A percentile compares a stretch with the other conserved stretches of the same genome.
Conservation (phyloP, 2,888 invertebrate species). For the Xanthostigma xanthostigma region DNA sequence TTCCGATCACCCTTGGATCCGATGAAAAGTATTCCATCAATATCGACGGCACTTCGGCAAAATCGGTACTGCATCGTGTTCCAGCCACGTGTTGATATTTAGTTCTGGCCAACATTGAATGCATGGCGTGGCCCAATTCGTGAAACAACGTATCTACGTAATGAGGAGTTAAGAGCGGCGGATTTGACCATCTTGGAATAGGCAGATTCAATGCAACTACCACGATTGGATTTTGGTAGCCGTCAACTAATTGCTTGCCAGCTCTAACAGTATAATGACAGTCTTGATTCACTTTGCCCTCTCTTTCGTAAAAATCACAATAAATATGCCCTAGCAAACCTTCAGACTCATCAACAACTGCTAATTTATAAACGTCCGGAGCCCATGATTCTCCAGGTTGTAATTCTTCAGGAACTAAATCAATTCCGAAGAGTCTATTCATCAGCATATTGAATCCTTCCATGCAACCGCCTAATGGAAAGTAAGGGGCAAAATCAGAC, state of each 20-base stretch:
- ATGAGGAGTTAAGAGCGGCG: slow-evolving; percentile 65
- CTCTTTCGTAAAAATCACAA: slow-evolving; percentile 88
- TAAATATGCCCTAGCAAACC: slow-evolving; percentile 86
- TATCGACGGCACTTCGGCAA: slow-evolving; percentile 98
- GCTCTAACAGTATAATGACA: slow-evolving; percentile 98
- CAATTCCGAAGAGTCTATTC: slow-evolving; percentile 67
- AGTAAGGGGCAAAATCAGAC: slow-evolving; percentile 68
- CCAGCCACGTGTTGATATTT: slow-evolving; percentile 94
- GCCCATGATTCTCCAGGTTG: slow-evolving; percentile 75
- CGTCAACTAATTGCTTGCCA: slow-evolving; percentile 63
- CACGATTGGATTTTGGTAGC: slow-evolving; percentile 71
- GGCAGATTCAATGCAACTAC: slow-evolving; percentile 84
- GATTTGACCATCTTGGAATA: slow-evolving; percentile 55
- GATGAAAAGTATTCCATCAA: slow-evolving; percentile 96
- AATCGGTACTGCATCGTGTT: slow-evolving; percentile 92
- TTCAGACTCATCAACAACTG: slow-evolving; percentile 70
- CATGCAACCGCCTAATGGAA: slow-evolving; percentile 90
- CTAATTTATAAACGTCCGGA: slow-evolving; percentile 78
- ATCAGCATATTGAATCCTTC: slow-evolving; percentile 84
- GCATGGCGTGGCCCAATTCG: slow-evolving; percentile 98
- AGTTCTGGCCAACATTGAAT: slow-evolving; percentile 94
- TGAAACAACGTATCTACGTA: slow-evolving; percentile 95
- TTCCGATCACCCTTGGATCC: slow-evolving; percentile 68
- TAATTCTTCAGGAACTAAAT: slow-evolving; percentile 55
- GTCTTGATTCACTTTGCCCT: slow-evolving; percentile 90